Percentiles rank a stretch among this genome's conserved stretches.
phyloP scores from a whole-genome alignment of 2,797 vertebrate genomes.

The Notolepis coatsorum region DNA sequence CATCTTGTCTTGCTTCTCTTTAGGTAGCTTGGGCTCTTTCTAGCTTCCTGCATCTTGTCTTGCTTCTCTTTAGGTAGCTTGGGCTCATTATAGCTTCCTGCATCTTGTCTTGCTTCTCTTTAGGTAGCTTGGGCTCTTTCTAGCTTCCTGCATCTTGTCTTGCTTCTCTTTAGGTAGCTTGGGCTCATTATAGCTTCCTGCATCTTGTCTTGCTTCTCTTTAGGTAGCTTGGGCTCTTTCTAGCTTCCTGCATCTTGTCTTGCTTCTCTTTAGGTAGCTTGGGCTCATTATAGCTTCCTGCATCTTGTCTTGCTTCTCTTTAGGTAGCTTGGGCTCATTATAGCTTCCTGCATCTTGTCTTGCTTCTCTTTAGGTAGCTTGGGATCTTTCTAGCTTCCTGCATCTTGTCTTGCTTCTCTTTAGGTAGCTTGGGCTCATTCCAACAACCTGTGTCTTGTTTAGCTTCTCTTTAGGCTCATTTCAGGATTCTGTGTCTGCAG shows the following conservation, averaged over 20 bases:
- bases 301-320: conserved; percentile 20
- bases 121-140: conserved; percentile 17
- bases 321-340: conserved; percentile 18
- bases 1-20: conserved; percentile 20
- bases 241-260: conserved; percentile 21
- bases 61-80: conserved; percentile 19
- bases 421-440: too few species aligned
- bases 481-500: conserved; percentile 17
- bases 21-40: conserved; percentile 17
- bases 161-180: conserved; percentile 19
- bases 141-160: conserved; percentile 21
- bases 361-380: conserved; percentile 16
- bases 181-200: conserved; percentile 19
- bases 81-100: conserved; percentile 19
- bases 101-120: conserved; percentile 20
- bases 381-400: conserved; percentile 42
- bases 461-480: conserved; percentile 20
- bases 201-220: conserved; percentile 20
- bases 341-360: conserved; percentile 21
- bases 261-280: conserved; percentile 19
- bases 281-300: conserved; percentile 19
- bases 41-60: conserved; percentile 21
- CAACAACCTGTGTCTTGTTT: conserved; percentile 38
- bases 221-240: conserved; percentile 17
- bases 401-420: conserved; percentile 28